phyloP scores from a whole-genome alignment of 2,113 vertebrate genomes.

The Stigmatopora nigra region DNA sequence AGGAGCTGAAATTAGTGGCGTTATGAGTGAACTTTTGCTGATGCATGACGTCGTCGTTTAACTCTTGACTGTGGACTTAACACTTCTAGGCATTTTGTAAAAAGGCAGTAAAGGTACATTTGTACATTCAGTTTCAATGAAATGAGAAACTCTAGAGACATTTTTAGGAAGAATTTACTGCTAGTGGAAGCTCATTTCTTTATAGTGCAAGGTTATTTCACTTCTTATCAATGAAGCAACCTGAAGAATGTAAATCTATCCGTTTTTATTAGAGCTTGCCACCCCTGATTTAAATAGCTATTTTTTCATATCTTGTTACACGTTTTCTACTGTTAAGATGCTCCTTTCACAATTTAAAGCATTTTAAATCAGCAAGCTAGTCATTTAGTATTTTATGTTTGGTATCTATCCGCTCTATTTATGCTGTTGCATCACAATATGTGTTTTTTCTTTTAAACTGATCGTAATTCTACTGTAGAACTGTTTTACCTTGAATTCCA shows the following conservation, averaged over 20 bases:
- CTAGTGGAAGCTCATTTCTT: neutral
- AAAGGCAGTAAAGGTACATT: neutral
- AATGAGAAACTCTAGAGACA: neutral
- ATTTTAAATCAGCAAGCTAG: neutral
- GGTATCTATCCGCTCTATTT: neutral
- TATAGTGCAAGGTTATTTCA: neutral
- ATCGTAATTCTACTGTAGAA: too few species aligned
- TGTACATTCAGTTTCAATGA: neutral
- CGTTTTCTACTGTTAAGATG: neutral
- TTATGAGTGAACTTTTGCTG: slow-evolving; percentile 19
- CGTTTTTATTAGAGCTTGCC: neutral
- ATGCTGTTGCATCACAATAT: neutral
- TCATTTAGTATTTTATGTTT: neutral
- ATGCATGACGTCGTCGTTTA: neutral
- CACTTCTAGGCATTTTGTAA: neutral
- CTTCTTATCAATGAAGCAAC: neutral
- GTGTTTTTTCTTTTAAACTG: neutral
- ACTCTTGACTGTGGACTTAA: neutral
- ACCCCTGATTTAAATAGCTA: neutral
- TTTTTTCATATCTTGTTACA: neutral
- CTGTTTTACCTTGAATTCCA: too few species aligned
- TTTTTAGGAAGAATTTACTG: neutral
- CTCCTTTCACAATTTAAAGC: too few species aligned
- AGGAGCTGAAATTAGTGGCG: slow-evolving; percentile 33
- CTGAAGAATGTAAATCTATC: too few species aligned